Base-by-base conservation (phyloP, 2,797 vertebrate species). In the Graptemys geographica region DNA sequence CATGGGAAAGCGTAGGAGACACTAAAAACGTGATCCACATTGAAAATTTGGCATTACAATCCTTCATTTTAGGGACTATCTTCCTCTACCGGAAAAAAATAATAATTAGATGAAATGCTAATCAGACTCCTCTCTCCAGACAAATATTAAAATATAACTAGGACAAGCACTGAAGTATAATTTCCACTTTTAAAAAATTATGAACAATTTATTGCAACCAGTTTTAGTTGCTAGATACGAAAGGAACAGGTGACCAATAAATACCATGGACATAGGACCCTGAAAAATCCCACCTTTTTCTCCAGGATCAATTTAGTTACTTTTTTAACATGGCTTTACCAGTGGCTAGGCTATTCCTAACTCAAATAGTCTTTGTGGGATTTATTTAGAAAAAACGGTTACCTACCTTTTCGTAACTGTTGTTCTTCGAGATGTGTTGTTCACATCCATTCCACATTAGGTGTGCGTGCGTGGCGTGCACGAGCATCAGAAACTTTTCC, bases 161-260 rank as follows among this genome's bases (percentile, higher is more conserved):
- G 72, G 28, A 2, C 0, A 1, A 51, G 86, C 18, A 18, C 12
- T 41, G 9, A 23, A 72, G n/a, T 49, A 62, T 10, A 18, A 90
- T 49, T 96, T 93, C 16, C 11, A 81, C 28, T 79, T 52, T 13
- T 41, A 52, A 89, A 93, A 62, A 91, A 69, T 5, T 27, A 3
- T 37, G 47, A 5, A 33, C 21, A 83, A 18, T 1, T 57, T 57
- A 15, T 44, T 44, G 44, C 44, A 44, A 44, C 0, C 5, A 94
- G 41, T 56, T 86, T 47, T 31, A 82, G 8, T n/a, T 23, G 15
- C 47, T 0, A 86, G 19, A 49, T 33, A 88, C 82, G 0, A 81
- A 11, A 94, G 27, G 19, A 90, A 93, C 27, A 83, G 76, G 21
- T 23, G 87, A 3, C 78, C 82, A 76, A 41, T 9, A 51, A 81